A percentile compares a stretch with the other conserved stretches of the same genome.
These are phyloP conservation scores for Schrankia costaestrigalis DNA, from an alignment of 2,888 invertebrate species.

Conservation along the genomic window DNA sequence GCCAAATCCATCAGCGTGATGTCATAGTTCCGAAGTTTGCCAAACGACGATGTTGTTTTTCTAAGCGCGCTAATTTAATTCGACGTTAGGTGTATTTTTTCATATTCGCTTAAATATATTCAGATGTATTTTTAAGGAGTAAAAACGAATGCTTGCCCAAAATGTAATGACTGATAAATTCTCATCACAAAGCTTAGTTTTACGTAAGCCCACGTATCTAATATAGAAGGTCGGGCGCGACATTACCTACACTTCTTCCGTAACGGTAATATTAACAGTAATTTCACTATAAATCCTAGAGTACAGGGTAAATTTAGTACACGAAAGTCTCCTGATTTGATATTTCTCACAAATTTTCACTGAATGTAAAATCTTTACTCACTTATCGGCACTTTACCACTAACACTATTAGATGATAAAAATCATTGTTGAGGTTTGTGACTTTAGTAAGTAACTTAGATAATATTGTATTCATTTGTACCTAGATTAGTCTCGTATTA, in stretches of 20 bases:
- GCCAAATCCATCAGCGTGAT: slow-evolving; percentile 57
- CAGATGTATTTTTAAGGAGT: slow-evolving; percentile 48
- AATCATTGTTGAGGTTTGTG: slow-evolving; percentile 71
- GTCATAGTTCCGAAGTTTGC: slow-evolving; percentile 43
- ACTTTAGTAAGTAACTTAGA: slow-evolving; percentile 64
- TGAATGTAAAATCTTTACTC: slow-evolving; percentile 68
- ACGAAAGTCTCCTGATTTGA: slow-evolving; percentile 68
- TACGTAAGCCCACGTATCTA: slow-evolving; percentile 34
- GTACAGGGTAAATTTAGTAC: slow-evolving; percentile 79
- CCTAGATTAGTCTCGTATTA: slow-evolving; percentile 60
- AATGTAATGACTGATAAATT: slow-evolving; percentile 66
- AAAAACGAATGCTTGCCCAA: slow-evolving; percentile 67
- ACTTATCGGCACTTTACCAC: slow-evolving; percentile 70
- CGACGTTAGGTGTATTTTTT: slow-evolving; percentile 27
- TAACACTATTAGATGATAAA: slow-evolving; percentile 62
- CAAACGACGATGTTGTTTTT: slow-evolving; percentile 42
- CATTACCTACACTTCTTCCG: slow-evolving; percentile 40
- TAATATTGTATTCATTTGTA: slow-evolving; percentile 56
- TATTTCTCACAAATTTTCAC: slow-evolving; percentile 71
- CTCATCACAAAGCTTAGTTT: slow-evolving; percentile 43
- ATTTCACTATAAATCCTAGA: slow-evolving; percentile 76
- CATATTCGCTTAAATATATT: slow-evolving; percentile 32
- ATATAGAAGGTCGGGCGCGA: slow-evolving; percentile 20
- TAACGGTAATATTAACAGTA: slow-evolving; percentile 55
- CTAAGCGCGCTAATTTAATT: slow-evolving; percentile 35